phyloP scores from a whole-genome alignment of 2,797 vertebrate genomes.

The Erithacus rubecula region DNA sequence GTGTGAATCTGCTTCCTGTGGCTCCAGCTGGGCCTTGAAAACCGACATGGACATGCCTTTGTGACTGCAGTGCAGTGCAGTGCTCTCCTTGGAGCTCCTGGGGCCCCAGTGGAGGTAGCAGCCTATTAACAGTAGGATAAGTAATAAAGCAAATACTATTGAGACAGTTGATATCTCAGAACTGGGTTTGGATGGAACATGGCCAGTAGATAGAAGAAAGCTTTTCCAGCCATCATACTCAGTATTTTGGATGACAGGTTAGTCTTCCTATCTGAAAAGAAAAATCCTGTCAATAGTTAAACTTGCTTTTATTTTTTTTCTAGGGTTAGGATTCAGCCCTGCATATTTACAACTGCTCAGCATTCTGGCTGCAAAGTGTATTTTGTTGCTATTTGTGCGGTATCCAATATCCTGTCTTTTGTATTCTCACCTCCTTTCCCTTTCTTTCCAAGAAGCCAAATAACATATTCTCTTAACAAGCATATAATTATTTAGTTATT shows the following conservation, averaged over 20 bases:
- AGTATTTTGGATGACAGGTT: background rate
- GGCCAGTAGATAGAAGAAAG: background rate
- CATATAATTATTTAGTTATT: slow-evolving; percentile 54
- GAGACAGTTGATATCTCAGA: background rate
- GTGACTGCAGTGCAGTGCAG: background rate
- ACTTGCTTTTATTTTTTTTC: background rate
- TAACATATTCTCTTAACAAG: slow-evolving; percentile 27
- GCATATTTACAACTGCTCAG: background rate
- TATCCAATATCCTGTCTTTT: slow-evolving; percentile 39
- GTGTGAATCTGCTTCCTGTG: background rate
- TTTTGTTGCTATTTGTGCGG: slow-evolving; percentile 9
- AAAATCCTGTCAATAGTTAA: background rate
- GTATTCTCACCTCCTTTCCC: background rate
- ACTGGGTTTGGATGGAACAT: background rate
- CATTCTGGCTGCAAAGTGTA: background rate
- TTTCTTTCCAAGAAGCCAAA: slow-evolving; percentile 9
- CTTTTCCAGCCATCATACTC: background rate
- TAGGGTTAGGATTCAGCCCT: background rate
- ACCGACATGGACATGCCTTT: background rate
- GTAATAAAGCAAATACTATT: background rate
- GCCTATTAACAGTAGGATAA: background rate
- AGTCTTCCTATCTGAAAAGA: background rate
- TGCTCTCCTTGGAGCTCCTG: background rate
- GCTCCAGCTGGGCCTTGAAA: background rate
- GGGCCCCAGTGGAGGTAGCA: background rate